Evolutionary conservation across 2,113 vertebrate species (phyloP).

Genomic region (Ardeotis arabs): DNA sequence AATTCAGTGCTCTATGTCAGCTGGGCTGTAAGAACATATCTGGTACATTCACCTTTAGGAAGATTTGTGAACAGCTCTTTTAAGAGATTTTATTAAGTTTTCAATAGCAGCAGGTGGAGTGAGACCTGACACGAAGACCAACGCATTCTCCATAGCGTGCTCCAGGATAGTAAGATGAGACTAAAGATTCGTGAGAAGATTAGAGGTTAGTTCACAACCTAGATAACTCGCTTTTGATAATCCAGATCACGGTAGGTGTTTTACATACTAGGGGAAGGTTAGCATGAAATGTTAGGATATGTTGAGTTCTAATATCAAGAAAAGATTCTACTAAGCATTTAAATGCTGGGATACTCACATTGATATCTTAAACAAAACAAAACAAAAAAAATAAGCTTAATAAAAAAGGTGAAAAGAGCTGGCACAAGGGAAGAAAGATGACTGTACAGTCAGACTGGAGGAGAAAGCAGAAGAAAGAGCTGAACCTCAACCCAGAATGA

Average conservation of each 20-base stretch:
- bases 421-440: background rate
- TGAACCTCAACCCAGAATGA: background rate
- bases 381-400: background rate
- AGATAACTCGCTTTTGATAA: background rate
- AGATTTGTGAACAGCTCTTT: background rate
- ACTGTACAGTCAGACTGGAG: background rate
- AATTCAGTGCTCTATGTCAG: background rate
- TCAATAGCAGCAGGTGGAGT: background rate
- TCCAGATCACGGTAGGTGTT: background rate
- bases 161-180: background rate
- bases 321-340: background rate
- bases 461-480: background rate
- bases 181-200: background rate
- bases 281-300: background rate
- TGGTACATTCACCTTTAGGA: background rate
- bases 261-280: background rate
- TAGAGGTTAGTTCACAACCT: background rate
- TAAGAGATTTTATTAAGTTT: background rate
- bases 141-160: fast-evolving
- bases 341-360: background rate
- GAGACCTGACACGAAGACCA: background rate
- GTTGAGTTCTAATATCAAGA: background rate
- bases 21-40: background rate
- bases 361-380: background rate
- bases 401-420: background rate